Percentiles rank a stretch among this genome's conserved stretches.
These are phyloP conservation scores for Chloroclystis v-ata DNA, from an alignment of 2,888 invertebrate genomes.

Conservation along the genomic window DNA sequence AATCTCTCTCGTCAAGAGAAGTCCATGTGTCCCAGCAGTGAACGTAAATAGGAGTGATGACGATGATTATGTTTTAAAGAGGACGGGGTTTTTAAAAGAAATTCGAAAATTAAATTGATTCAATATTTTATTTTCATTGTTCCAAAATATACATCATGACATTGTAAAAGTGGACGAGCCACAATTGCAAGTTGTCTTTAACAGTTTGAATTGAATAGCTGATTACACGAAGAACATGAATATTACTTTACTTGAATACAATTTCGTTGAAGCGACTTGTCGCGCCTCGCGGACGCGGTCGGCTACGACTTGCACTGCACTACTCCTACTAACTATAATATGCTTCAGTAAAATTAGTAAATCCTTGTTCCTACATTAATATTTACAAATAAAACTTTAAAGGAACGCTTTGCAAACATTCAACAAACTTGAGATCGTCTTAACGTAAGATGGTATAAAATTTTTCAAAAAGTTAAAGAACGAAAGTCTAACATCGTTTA, in stretches of 20 bases:
- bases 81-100: conserved; percentile 25
- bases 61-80: neutral
- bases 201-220: conserved; percentile 67
- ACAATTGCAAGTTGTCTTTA: conserved; percentile 68
- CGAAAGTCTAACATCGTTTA: conserved; percentile 64
- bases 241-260: conserved; percentile 65
- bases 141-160: conserved; percentile 78
- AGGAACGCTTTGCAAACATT: conserved; percentile 78
- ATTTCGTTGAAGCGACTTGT: conserved; percentile 47
- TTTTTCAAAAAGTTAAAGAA: conserved; percentile 67
- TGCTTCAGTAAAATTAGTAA: conserved; percentile 67
- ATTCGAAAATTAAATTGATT: conserved; percentile 52
- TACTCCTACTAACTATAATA: conserved; percentile 49
- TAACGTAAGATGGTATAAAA: conserved; percentile 77
- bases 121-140: conserved; percentile 76
- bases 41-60: neutral
- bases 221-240: conserved; percentile 74
- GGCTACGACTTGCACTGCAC: conserved; percentile 37
- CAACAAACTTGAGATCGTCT: conserved; percentile 79
- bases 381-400: conserved; percentile 79
- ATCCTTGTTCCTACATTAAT: conserved; percentile 73
- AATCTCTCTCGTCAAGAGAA: neutral
- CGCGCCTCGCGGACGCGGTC: conserved; percentile 47
- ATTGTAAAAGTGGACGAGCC: conserved; percentile 64
- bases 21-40: too few relatives aligned